phyloP scores from a whole-genome alignment of 2,888 invertebrate species.

The Alcis repandata region DNA sequence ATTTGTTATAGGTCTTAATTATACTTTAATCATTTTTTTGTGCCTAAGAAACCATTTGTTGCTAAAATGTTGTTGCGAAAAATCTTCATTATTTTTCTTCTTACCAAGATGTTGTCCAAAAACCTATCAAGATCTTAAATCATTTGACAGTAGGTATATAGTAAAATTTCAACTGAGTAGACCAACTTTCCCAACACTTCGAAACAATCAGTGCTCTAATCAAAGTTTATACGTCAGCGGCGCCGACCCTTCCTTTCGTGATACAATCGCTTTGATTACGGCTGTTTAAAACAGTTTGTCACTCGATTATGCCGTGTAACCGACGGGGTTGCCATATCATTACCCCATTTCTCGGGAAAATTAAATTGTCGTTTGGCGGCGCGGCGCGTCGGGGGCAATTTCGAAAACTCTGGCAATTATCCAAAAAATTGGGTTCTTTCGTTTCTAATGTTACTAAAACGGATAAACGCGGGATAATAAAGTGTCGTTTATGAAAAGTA shows the following conservation, averaged over 20 bases:
- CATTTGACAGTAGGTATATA: background rate
- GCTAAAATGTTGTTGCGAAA: no score
- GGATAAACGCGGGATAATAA: slow-evolving; percentile 82
- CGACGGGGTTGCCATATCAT: slow-evolving; percentile 76
- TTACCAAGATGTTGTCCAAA: no score
- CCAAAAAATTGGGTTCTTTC: slow-evolving; percentile 56
- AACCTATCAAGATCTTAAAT: no score
- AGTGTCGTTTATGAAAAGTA: slow-evolving; percentile 85
- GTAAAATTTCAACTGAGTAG: background rate
- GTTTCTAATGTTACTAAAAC: slow-evolving; percentile 80
- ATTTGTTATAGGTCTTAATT: no score
- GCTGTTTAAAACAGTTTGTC: slow-evolving; percentile 81
- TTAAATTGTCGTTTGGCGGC: slow-evolving; percentile 78
- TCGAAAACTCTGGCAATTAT: slow-evolving; percentile 69
- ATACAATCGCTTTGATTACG: slow-evolving; percentile 64
- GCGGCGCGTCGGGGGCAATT: slow-evolving; percentile 75
- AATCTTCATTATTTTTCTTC: no score
- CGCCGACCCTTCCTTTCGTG: slow-evolving; percentile 54
- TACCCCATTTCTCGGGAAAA: slow-evolving; percentile 74
- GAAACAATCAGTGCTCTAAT: slow-evolving; percentile 22
- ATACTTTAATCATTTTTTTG: no score
- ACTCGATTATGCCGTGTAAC: slow-evolving; percentile 80
- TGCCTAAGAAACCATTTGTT: no score
- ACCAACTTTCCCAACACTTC: slow-evolving; percentile 5
- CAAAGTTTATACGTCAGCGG: slow-evolving; percentile 47